Evolutionary conservation across 2,888 invertebrate species (phyloP), one percentile per base, ranked within the genome.

Genomic region (Linnaemya vulpina): DNA sequence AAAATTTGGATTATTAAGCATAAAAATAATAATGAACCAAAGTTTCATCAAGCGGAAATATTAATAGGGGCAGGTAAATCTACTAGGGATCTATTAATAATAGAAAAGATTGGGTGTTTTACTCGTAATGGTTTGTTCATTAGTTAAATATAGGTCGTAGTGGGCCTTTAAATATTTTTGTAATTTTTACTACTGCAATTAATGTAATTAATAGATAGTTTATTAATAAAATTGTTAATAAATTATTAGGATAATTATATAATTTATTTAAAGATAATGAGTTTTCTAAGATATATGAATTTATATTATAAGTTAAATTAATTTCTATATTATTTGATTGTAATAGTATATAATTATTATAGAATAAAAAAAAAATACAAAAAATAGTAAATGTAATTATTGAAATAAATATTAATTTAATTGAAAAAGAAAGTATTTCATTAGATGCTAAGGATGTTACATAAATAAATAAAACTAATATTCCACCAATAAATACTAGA

Each of bases 1-100:
- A n/a, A n/a, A n/a, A n/a, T n/a, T n/a, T n/a, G n/a, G n/a, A n/a
- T 93, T 80, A 94, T 92, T 93, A 95, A 92, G 88, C 94, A 95
- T 91, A 95, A 83, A 60, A 94, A 94, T 93, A 95, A 88, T 88
- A 95, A 87, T 0, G 95, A 95, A 7, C 95, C 95, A 93, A 95
- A 95, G 92, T 96, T 95, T 95, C 95, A 96, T 93, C 94, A 93
- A 49, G 91, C 86, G 58, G 94, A 94, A 90, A 95, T 95, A 93
- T 95, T 95, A 35, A 93, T 92, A 0, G 95, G 95, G 0, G 94
- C 91, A 0, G 95, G 95, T 88, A 95, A 87, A n/a, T n/a, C n/a
- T n/a, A n/a, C n/a, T n/a, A n/a, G n/a, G n/a, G n/a, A n/a, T n/a
- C n/a, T n/a, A n/a, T n/a, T n/a, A n/a, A n/a, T n/a, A n/a, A n/a